These are phyloP conservation scores for Petrolisthes cinctipes DNA, from an alignment of 2,888 invertebrate species.

Conservation along the genomic window DNA sequence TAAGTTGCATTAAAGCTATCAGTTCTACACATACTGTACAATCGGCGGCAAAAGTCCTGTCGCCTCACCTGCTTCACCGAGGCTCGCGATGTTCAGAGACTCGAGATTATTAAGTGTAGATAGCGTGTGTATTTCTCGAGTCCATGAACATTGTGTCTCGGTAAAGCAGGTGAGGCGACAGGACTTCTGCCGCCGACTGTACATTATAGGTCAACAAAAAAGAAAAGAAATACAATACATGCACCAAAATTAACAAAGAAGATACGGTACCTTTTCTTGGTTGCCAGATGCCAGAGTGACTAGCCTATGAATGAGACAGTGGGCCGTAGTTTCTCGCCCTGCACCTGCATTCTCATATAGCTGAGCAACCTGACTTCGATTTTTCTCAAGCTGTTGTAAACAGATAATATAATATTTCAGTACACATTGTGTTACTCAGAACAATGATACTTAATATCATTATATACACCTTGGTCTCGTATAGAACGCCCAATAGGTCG, in stretches of 20 bases:
- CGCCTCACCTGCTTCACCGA: too few species aligned
- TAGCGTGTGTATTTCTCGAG: background rate
- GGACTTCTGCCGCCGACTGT: background rate
- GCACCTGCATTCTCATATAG: background rate
- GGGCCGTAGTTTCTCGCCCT: conserved; percentile 20
- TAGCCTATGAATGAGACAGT: conserved; percentile 25
- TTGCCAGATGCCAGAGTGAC: conserved; percentile 13
- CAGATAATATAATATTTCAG: too few species aligned
- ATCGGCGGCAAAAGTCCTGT: too few species aligned
- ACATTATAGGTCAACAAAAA: background rate
- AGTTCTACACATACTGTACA: background rate
- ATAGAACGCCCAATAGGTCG: too few species aligned
- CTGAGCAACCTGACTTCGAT: background rate
- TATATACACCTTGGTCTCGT: too few species aligned
- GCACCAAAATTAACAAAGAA: background rate
- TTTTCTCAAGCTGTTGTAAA: background rate
- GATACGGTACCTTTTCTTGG: background rate
- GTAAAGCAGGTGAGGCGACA: background rate
- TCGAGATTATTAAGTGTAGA: too few species aligned
- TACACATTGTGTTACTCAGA: too few species aligned
- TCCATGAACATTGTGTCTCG: background rate
- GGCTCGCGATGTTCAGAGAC: too few species aligned
- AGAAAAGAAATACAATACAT: background rate
- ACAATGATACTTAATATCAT: too few species aligned
- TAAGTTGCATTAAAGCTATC: too few species aligned